Conservation (phyloP, 1,140 invertebrate genomes). For the Epicauta chinensis region DNA sequence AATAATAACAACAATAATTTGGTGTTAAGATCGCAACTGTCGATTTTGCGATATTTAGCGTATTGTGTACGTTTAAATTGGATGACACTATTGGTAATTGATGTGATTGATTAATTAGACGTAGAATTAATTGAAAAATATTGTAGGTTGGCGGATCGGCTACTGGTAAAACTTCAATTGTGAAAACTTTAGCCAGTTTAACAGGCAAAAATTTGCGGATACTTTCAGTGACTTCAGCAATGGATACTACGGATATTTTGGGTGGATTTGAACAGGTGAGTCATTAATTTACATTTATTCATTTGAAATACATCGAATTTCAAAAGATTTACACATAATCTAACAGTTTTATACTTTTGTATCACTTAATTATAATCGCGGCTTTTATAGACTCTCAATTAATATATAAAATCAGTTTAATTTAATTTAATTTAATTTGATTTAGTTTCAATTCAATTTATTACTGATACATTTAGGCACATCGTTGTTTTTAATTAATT, state of each 20-base stretch:
- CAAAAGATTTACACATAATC: neutral
- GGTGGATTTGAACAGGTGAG: constrained; percentile 94
- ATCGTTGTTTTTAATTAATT: constrained; percentile 14
- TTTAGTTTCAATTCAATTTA: constrained; percentile 3
- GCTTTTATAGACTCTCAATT: neutral
- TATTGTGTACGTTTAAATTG: constrained; percentile 86
- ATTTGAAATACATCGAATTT: neutral
- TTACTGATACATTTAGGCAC: constrained; percentile 25
- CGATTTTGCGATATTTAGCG: constrained; percentile 64
- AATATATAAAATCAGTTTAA: neutral
- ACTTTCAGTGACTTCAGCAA: constrained; percentile 83
- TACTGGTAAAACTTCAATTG: constrained; percentile 75
- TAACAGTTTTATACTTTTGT: neutral
- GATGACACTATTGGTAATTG: constrained; percentile 79
- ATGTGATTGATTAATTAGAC: neutral
- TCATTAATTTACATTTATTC: constrained; percentile 19
- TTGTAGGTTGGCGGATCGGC: constrained; percentile 67
- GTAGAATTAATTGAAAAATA: constrained; percentile 18
- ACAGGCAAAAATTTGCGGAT: constrained; percentile 67
- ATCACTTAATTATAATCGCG: neutral
- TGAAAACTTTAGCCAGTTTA: constrained; percentile 70
- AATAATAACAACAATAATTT: constrained; percentile 48
- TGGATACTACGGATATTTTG: constrained; percentile 92
- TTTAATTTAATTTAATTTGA: too few species aligned
- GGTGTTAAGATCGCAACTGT: constrained; percentile 60